phyloP scores from a whole-genome alignment of 92 coral and sea anemone genomes.

The Actinostola sp. region DNA sequence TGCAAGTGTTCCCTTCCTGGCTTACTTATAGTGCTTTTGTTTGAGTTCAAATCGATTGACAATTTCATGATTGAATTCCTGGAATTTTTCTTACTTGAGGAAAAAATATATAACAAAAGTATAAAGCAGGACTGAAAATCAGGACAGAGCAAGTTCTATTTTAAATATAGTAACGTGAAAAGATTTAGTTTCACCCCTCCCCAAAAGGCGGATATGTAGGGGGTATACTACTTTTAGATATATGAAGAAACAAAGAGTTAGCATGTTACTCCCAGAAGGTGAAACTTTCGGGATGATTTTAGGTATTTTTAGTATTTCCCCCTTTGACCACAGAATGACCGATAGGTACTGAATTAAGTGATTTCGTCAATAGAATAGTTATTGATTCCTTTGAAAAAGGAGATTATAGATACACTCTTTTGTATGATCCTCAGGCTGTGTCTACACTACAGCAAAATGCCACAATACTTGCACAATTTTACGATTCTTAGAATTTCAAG shows the following conservation, averaged over 20 bases:
- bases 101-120: conserved; percentile 6
- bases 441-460: background rate
- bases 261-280: conserved; percentile 22
- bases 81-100: conserved; percentile 8
- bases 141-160: conserved; percentile 1
- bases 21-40: no score
- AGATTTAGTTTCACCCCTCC: conserved; percentile 16
- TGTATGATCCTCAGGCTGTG: conserved; percentile 65
- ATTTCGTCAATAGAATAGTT: conserved; percentile 32
- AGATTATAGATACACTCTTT: conserved; percentile 56
- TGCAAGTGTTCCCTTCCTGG: no score
- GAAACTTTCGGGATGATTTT: conserved; percentile 44
- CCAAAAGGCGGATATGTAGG: no score
- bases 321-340: conserved; percentile 29
- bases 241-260: conserved; percentile 5
- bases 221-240: no score
- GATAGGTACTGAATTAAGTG: conserved; percentile 35
- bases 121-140: conserved; percentile 9
- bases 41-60: background rate
- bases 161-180: conserved; percentile 20
- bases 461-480: conserved; percentile 11
- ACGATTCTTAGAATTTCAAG: conserved; percentile 1
- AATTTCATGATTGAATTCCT: conserved; percentile 23
- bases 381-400: conserved; percentile 89
- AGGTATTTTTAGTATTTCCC: conserved; percentile 28